Conservation (phyloP, 2,113 vertebrate genomes). For the Lamprologus ornatipinnis region DNA sequence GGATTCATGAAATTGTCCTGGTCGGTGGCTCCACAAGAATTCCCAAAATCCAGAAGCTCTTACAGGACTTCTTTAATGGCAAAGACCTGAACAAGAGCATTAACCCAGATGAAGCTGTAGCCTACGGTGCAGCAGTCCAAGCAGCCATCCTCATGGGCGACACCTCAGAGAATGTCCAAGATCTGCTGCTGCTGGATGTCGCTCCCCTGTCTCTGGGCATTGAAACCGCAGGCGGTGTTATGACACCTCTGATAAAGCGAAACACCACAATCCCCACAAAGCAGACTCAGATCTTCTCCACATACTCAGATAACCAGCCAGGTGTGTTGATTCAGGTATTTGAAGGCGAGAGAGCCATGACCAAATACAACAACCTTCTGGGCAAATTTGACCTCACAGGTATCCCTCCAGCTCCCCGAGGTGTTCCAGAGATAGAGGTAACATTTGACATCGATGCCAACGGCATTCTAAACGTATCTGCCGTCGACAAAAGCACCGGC, state of each 20-base stretch:
- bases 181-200: slow-evolving; percentile 63
- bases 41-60: slow-evolving; percentile 66
- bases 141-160: slow-evolving; percentile 65
- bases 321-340: slow-evolving; percentile 60
- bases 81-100: slow-evolving; percentile 67
- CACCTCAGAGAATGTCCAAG: slow-evolving; percentile 63
- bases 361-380: slow-evolving; percentile 65
- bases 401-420: slow-evolving; percentile 54
- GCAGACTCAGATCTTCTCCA: slow-evolving; percentile 66
- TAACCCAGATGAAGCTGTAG: slow-evolving; percentile 64
- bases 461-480: slow-evolving; percentile 59
- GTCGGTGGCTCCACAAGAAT: slow-evolving; percentile 67
- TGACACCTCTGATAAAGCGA: slow-evolving; percentile 60
- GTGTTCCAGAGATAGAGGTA: slow-evolving; percentile 54
- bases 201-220: slow-evolving; percentile 60
- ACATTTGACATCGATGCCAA: slow-evolving; percentile 62
- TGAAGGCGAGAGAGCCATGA: slow-evolving; percentile 67
- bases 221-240: slow-evolving; percentile 61
- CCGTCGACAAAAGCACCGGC: slow-evolving; percentile 56
- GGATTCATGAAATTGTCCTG: slow-evolving; percentile 59
- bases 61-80: slow-evolving; percentile 63
- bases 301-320: slow-evolving; percentile 63
- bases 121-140: slow-evolving; percentile 60
- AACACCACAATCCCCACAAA: slow-evolving; percentile 68
- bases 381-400: slow-evolving; percentile 65